These are phyloP conservation scores for Agapostemon virescens DNA, from an alignment of 2,888 invertebrate genomes.

Conservation along the genomic window DNA sequence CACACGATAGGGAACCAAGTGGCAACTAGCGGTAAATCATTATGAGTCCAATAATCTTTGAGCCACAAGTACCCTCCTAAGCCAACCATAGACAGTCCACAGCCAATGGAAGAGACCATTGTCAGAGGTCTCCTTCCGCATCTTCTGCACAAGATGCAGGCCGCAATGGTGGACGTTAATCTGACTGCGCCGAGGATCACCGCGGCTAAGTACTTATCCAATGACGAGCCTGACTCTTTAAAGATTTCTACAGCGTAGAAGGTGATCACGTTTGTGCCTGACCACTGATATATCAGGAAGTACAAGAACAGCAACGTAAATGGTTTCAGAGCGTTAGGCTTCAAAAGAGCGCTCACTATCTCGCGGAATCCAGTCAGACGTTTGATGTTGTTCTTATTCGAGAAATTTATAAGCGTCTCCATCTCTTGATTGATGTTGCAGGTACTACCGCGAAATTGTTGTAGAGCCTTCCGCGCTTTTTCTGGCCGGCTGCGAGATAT, in stretches of 20 bases:
- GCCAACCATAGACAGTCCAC: slow-evolving; percentile 84
- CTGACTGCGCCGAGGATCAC: slow-evolving; percentile 84
- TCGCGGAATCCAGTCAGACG: slow-evolving; percentile 82
- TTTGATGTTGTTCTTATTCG: slow-evolving; percentile 84
- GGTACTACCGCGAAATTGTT: slow-evolving; percentile 84
- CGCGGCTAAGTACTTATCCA: slow-evolving; percentile 84
- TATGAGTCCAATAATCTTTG: slow-evolving; percentile 81
- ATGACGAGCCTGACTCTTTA: slow-evolving; percentile 83
- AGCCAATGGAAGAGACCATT: slow-evolving; percentile 84
- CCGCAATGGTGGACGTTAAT: slow-evolving; percentile 84
- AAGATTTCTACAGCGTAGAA: slow-evolving; percentile 87
- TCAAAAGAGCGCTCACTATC: slow-evolving; percentile 82
- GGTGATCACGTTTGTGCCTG: slow-evolving; percentile 86
- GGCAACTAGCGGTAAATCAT: slow-evolving; percentile 75
- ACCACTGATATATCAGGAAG: slow-evolving; percentile 87
- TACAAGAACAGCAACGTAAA: slow-evolving; percentile 84
- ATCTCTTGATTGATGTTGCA: slow-evolving; percentile 85
- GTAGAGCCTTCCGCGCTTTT: slow-evolving; percentile 83
- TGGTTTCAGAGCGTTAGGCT: slow-evolving; percentile 85
- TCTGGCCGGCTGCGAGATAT: slow-evolving; percentile 84
- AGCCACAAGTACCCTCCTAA: slow-evolving; percentile 84
- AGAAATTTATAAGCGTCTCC: slow-evolving; percentile 83
- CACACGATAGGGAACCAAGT: slow-evolving; percentile 85
- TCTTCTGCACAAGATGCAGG: slow-evolving; percentile 83
- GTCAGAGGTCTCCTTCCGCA: slow-evolving; percentile 85